Conservation (phyloP, 2,888 invertebrate species). For the Drosophila setosimentum region DNA sequence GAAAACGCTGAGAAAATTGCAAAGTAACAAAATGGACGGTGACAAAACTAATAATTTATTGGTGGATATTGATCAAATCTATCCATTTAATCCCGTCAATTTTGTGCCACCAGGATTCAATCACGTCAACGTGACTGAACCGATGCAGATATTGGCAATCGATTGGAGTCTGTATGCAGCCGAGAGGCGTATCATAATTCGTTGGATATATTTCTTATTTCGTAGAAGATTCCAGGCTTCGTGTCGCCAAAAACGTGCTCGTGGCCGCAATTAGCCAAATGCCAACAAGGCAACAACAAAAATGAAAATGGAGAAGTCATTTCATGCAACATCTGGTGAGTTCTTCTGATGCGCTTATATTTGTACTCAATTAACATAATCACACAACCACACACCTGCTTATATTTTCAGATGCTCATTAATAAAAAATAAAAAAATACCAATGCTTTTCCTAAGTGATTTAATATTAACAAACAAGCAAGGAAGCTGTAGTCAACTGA, state of each 20-base stretch:
- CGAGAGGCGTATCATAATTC: neutral
- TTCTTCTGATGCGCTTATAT: neutral
- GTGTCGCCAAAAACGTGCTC: accelerated
- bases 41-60: neutral
- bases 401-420: neutral
- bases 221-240: accelerated
- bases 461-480: neutral
- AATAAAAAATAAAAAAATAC: neutral
- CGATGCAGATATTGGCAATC: accelerated
- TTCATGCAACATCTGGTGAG: neutral
- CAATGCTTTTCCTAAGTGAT: neutral
- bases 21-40: neutral
- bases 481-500: neutral
- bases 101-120: neutral
- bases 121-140: neutral
- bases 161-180: neutral
- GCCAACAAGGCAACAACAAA: neutral
- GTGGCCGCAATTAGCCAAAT: neutral
- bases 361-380: neutral
- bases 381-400: neutral
- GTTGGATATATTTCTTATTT: neutral
- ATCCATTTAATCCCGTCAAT: neutral
- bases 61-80: neutral
- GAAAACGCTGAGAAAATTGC: neutral
- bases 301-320: neutral